Percentiles rank a stretch among this genome's conserved stretches.
Conservation (phyloP, 1,140 invertebrate species). For the Gyrodactylus salaris region DNA sequence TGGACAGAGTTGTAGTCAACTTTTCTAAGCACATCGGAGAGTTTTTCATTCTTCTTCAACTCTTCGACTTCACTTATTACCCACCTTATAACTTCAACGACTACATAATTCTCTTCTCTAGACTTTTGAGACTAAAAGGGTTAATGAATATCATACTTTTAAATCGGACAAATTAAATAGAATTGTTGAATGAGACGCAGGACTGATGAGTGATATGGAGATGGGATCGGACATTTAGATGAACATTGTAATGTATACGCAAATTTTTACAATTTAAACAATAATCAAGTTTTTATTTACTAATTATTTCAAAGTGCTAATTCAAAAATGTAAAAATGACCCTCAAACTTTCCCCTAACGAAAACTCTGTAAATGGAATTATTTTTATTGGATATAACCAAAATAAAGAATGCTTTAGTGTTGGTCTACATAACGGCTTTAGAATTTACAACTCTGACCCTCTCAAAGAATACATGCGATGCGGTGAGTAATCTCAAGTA, state of each 20-base stretch:
- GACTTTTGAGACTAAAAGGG: neutral
- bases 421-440: conserved; percentile 77
- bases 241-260: neutral
- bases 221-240: neutral
- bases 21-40: neutral
- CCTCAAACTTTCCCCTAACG: neutral
- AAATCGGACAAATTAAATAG: neutral
- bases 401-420: conserved; percentile 62
- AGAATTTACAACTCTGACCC: conserved; percentile 87
- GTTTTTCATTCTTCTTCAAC: neutral
- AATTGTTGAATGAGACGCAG: neutral
- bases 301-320: too few species aligned
- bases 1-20: neutral
- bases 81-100: neutral
- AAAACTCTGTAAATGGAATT: neutral
- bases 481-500: conserved; percentile 30
- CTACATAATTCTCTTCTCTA: neutral
- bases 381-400: neutral
- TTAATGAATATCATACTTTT: neutral
- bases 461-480: conserved; percentile 67
- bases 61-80: neutral
- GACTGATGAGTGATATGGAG: neutral
- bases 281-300: too few species aligned
- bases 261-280: neutral
- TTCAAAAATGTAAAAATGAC: neutral